phyloP scores from a whole-genome alignment of 2,888 invertebrate species.

The Lepidocyrtinus sp. region DNA sequence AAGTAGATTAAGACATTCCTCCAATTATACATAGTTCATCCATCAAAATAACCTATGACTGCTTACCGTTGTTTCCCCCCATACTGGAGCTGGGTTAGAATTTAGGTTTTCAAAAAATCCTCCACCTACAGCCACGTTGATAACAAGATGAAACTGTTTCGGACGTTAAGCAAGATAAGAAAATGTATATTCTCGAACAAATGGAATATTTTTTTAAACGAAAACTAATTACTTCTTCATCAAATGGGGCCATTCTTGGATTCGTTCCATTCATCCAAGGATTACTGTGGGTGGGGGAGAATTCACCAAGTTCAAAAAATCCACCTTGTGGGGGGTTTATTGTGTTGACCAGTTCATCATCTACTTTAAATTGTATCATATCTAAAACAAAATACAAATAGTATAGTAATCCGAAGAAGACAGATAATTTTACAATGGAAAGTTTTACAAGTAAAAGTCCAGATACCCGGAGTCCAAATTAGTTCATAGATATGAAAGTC shows the following conservation, averaged over 20 bases:
- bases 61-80: slow-evolving; percentile 35
- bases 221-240: slow-evolving; percentile 59
- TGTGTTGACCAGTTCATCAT: slow-evolving; percentile 75
- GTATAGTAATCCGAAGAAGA: neutral
- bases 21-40: slow-evolving; percentile 4
- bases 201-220: neutral
- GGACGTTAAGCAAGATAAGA: neutral
- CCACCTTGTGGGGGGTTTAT: slow-evolving; percentile 74
- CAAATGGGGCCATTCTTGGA: slow-evolving; percentile 61
- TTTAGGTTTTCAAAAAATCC: slow-evolving; percentile 79
- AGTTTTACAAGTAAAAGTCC: neutral
- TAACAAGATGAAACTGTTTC: slow-evolving; percentile 75
- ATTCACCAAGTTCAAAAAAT: slow-evolving; percentile 52
- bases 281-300: slow-evolving; percentile 39
- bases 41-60: neutral
- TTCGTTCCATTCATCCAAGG: slow-evolving; percentile 57
- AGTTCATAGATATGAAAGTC: slow-evolving; percentile 78
- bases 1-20: too few species aligned
- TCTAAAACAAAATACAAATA: slow-evolving; percentile 20
- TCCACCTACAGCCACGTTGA: slow-evolving; percentile 81
- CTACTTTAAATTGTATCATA: slow-evolving; percentile 70
- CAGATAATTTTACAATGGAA: neutral
- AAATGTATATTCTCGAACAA: too few species aligned
- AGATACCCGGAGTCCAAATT: slow-evolving; percentile 50
- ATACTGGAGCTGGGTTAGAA: slow-evolving; percentile 72